These are phyloP conservation scores for Neoniphon sammara DNA, from an alignment of 2,797 vertebrate species.

Conservation along the genomic window DNA sequence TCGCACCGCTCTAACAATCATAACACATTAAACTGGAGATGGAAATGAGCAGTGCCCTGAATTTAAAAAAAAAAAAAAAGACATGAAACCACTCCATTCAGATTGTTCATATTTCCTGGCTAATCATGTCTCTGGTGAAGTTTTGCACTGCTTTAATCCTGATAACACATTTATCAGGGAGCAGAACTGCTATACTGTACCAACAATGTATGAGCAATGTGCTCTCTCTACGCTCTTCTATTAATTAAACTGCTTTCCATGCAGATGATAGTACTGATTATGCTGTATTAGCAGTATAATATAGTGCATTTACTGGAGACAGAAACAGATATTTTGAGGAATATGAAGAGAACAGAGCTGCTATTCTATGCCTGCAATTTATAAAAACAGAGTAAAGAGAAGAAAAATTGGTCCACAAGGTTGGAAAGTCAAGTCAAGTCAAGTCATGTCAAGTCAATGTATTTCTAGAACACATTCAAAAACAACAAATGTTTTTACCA, in stretches of 20 bases:
- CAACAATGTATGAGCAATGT: neutral
- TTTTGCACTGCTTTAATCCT: neutral
- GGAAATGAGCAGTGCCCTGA: neutral
- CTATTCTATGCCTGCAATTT: neutral
- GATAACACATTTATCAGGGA: slow-evolving; percentile 29
- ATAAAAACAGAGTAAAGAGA: neutral
- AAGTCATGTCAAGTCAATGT: too few relatives aligned
- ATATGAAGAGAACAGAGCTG: neutral
- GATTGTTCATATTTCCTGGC: neutral
- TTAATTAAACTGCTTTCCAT: neutral
- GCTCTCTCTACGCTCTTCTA: neutral
- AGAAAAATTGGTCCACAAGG: neutral
- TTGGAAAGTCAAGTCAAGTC: too few relatives aligned
- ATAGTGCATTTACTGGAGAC: neutral
- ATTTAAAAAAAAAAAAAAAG: slow-evolving; percentile 27
- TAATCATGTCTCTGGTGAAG: slow-evolving; percentile 34
- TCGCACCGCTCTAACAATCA: slow-evolving; percentile 15
- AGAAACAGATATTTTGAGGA: neutral
- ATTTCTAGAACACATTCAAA: too few relatives aligned
- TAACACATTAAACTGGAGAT: slow-evolving; percentile 15
- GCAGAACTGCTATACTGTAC: slow-evolving; percentile 22
- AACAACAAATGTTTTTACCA: too few relatives aligned
- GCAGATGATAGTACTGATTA: neutral
- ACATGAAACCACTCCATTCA: slow-evolving; percentile 1
- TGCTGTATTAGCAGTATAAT: neutral